Conservation (phyloP, 2,797 vertebrate genomes). For the Eulemur albifrons region DNA sequence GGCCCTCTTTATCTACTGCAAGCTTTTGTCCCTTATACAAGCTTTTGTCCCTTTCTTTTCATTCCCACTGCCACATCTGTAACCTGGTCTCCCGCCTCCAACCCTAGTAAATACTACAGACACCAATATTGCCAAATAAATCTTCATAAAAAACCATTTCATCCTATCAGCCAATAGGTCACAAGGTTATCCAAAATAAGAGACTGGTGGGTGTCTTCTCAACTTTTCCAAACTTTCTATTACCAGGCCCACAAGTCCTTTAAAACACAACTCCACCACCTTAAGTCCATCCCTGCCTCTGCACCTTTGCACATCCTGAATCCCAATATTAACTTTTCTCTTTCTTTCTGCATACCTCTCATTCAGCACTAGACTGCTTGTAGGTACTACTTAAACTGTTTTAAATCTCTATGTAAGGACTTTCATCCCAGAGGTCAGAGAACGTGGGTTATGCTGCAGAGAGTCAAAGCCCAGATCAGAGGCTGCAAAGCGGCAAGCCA, state of each 20-base stretch:
- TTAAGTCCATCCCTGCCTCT: slow-evolving; percentile 2
- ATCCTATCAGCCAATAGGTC: background rate
- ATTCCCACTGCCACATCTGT: background rate
- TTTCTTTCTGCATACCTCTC: background rate
- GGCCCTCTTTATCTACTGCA: background rate
- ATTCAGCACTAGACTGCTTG: background rate
- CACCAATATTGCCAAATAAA: slow-evolving; percentile 6
- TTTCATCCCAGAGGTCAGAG: background rate
- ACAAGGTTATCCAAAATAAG: background rate
- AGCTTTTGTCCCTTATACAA: background rate
- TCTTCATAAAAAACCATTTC: slow-evolving; percentile 28
- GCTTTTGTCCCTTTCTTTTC: background rate
- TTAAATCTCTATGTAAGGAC: slow-evolving; percentile 24
- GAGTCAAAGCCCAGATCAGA: slow-evolving; percentile 33
- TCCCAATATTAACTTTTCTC: background rate
- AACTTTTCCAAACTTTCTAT: slow-evolving; percentile 21
- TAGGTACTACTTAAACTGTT: background rate
- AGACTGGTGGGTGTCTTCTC: background rate
- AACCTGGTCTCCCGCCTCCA: background rate
- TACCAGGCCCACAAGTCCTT: background rate
- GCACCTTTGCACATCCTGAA: background rate
- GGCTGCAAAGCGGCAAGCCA: slow-evolving; percentile 24
- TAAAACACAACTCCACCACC: background rate
- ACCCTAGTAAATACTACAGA: background rate
- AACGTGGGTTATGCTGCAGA: background rate